Conservation (phyloP, 2,888 invertebrate species). For the Mylabris sibirica region DNA sequence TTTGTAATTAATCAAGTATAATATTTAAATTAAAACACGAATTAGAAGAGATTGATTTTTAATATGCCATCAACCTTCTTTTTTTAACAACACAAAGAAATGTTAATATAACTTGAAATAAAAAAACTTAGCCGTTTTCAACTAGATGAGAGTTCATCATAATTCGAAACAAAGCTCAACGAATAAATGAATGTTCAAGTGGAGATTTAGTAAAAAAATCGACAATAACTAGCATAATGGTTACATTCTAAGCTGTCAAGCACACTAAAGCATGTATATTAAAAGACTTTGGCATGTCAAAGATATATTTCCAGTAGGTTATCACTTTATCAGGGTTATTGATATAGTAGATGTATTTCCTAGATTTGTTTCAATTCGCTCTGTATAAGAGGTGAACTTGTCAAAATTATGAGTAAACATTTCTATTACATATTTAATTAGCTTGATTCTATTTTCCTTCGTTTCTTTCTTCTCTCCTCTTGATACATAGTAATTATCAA, state of each 20-base stretch:
- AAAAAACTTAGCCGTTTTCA: neutral
- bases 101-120: neutral
- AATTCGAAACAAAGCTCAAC: neutral
- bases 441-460: too few species aligned
- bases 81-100: neutral
- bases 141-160: neutral
- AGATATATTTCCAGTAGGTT: neutral
- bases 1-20: conserved; percentile 27
- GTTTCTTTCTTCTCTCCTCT: too few species aligned
- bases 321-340: conserved; percentile 2
- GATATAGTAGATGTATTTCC: neutral
- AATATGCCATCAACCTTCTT: neutral
- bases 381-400: neutral
- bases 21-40: neutral
- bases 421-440: neutral
- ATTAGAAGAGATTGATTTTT: conserved; percentile 1
- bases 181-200: neutral
- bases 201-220: neutral
- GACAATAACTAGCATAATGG: neutral
- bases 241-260: neutral
- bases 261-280: neutral
- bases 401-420: neutral
- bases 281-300: neutral
- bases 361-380: neutral
- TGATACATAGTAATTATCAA: too few species aligned